Conservation (phyloP, 2,888 invertebrate genomes). For the Argynnis bischoffii region DNA sequence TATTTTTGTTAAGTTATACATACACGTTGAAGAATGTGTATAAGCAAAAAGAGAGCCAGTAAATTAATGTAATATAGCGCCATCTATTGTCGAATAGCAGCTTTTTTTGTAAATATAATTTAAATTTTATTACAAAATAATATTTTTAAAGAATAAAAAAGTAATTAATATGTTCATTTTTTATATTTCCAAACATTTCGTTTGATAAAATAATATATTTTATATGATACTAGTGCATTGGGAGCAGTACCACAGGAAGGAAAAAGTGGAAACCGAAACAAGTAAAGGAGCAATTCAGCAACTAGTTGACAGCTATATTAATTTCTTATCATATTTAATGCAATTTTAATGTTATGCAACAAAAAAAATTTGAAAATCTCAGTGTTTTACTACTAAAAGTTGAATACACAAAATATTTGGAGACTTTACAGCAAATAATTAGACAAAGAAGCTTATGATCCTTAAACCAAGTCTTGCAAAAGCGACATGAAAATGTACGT, state of each 20-base stretch:
- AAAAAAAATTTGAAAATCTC: neutral
- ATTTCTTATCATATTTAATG: conserved; percentile 37
- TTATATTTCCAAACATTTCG: too few species aligned
- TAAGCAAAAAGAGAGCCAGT: too few species aligned
- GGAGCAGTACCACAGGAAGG: conserved; percentile 11
- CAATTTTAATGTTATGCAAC: conserved; percentile 13
- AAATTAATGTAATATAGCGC: neutral
- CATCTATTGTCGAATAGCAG: conserved; percentile 13
- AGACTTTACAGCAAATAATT: too few species aligned
- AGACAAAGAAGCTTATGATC: too few species aligned
- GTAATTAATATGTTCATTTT: too few species aligned
- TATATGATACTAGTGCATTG: conserved; percentile 17
- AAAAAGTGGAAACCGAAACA: conserved; percentile 13
- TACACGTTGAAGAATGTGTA: too few species aligned
- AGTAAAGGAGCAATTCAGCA: conserved; percentile 33
- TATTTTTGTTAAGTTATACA: too few species aligned
- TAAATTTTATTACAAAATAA: neutral
- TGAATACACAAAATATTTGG: too few species aligned
- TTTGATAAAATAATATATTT: conserved; percentile 2
- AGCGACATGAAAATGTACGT: too few species aligned
- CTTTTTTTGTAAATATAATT: neutral
- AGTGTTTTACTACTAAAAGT: too few species aligned
- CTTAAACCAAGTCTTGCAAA: too few species aligned
- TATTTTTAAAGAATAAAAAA: too few species aligned
- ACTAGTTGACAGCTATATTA: conserved; percentile 34